Evolutionary conservation across 1,140 invertebrate species (phyloP), one percentile per base, ranked within the genome.

Genomic region (Apolygus lucorum): DNA sequence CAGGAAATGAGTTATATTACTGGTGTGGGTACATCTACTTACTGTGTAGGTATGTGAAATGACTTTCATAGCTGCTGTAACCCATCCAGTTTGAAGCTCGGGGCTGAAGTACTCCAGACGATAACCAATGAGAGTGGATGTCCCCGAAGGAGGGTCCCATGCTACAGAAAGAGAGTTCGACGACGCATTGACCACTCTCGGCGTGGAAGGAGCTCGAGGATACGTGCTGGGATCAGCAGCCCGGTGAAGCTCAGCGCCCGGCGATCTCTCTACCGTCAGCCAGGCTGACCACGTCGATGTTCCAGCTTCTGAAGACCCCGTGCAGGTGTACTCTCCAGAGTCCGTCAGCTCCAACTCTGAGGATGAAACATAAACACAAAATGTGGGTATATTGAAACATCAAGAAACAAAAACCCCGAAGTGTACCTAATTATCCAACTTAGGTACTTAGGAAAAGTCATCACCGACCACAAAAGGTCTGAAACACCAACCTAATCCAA

Each of bases 71-170:
- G 88, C 88, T 0, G 89, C 88, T 1, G 79, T 77, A 4, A 89
- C 81, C 77, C 92, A 90, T 79, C 90, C 91, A 24, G 85, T 88
- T 74, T 89, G 86, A 13, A 90, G 77, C 77, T 91, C 90, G 11
- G 87, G 87, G 79, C 91, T 93, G 78, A 90, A 94, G 74, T 92
- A 91, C 78, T 95, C 92, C 11, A 95, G 84, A 22, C 88, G 89
- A 78, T 93, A 95, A 17, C 89, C 88, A 72, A 81, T 78, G n/a
- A 72, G 79, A 2, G 79, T 81, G n/a, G 64, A 80, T 81, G 42
- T 80, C 78, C 59, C 83, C 81, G 66, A 52, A 17, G 69, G 82
- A 77, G 80, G 54, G 81, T 85, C 74, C 95, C 95, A 97, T 0
- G 88, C 85, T 26, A 97, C 78, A 1, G 90, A 90, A 11, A 96